Evolutionary conservation across 2,888 invertebrate species (phyloP), one percentile per base, ranked within the genome.

Genomic region (Cryptocheilus praepositus): DNA sequence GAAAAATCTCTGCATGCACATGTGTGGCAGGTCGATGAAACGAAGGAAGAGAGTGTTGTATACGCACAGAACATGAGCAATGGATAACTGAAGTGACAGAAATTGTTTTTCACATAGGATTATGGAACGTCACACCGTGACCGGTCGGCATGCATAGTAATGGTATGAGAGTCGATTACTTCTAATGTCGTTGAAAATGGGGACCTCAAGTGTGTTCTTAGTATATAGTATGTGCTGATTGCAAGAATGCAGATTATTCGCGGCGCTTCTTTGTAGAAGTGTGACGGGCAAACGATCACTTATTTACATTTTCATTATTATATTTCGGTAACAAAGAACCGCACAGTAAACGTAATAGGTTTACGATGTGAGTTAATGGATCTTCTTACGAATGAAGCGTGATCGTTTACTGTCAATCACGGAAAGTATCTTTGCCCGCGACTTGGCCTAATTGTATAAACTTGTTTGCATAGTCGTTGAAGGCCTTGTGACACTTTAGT

Each of bases 401-500:
- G 1, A 36, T 36, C 7, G 11, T 36, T 36, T 7, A 36, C 36
- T 36, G 36, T 36, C 36, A 11, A 7, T 11, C 36, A 11, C 8
- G 3, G 36, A 7, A 36, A 11, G 11, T 36, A 7, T 36, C 36
- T 36, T 36, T 11, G 4, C 3, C 1, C 28, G 59, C 28, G 45
- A 53, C 60, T 59, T 55, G 71, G 65, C 67, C 60, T 64, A 59
- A 69, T 76, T 76, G 66, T 60, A 55, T 70, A 19, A 58, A 53
- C 64, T 62, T 56, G 60, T 63, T 36, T 68, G 61, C 61, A 62
- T 62, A 61, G 64, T 18, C 46, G 54, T 51, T 28, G 43, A 45
- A 64, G 72, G 75, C 77, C 77, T 77, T 75, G 77, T 77, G 74
- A 73, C 73, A 77, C 73, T 77, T 74, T 57, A 57, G 62, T 60